These are phyloP conservation scores for Oncorhynchus kisutch DNA, from an alignment of 2,113 vertebrate species.

Conservation along the genomic window DNA sequence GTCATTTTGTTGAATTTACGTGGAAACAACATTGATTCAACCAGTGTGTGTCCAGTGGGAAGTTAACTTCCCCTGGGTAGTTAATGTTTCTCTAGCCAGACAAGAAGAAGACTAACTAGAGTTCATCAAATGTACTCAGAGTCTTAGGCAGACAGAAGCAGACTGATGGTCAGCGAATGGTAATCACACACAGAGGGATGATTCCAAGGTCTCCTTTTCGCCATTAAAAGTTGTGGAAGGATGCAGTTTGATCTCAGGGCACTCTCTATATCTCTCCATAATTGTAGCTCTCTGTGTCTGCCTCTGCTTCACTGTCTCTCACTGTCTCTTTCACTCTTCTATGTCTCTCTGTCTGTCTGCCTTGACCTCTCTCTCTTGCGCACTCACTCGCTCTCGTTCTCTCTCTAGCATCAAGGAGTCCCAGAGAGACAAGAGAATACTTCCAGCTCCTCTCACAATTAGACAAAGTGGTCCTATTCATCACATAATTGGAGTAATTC, in stretches of 20 bases:
- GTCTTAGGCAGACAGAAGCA: conserved; percentile 3
- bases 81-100: conserved; percentile 20
- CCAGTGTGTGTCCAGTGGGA: too few relatives aligned
- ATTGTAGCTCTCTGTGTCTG: neutral
- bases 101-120: conserved; percentile 27
- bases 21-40: too few relatives aligned
- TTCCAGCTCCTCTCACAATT: conserved; percentile 42
- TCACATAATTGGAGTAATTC: conserved; percentile 60
- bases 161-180: conserved; percentile 1
- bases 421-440: conserved; percentile 27
- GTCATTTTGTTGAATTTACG: too few relatives aligned
- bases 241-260: conserved; percentile 7
- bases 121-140: conserved; percentile 24
- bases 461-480: conserved; percentile 60
- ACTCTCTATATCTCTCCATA: neutral
- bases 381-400: neutral
- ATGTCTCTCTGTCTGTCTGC: neutral
- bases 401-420: conserved; percentile 22
- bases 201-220: conserved; percentile 25
- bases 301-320: neutral
- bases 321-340: neutral
- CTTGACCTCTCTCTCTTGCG: neutral
- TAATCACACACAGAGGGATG: conserved; percentile 25
- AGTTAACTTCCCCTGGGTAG: conserved; percentile 5
- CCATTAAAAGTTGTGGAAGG: conserved; percentile 17